Evolutionary conservation across 2,113 vertebrate genomes (phyloP), one percentile per base, ranked within the genome.

Genomic region (Amazona vittata): DNA sequence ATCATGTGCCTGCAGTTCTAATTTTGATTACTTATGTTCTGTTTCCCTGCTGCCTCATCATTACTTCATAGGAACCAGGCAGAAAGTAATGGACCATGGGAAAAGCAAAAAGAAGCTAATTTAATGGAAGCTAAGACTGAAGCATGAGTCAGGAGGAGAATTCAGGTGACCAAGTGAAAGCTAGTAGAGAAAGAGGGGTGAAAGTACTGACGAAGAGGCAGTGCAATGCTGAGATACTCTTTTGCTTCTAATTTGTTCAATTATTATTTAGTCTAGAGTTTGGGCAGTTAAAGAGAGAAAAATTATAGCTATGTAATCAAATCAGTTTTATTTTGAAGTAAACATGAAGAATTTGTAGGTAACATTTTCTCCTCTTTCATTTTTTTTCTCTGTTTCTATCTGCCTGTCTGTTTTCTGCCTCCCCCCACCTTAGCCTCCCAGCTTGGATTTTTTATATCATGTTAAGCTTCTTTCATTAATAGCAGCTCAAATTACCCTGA

Each of bases 1-100:
- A 55, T 65, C 83, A 41, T 49, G 62, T 85, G 43, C 67, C 79
- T 90, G 49, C 60, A 86, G 85, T 88, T 92, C 78, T 94, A 41
- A 88, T 89, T 96, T 78, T 81, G 59, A 70, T 92, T 93, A 80
- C 59, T 93, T 92, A 75, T 96, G 92, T 96, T 83, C 63, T 90
- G 22, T 83, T 77, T 74, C 50, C 26, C 29, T 60, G 37, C 53
- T 89, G 73, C 68, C 68, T 93, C 76, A 67, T 86, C 55, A 65
- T 74, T 83, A 64, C 73, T 94, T 92, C 77, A 39, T 50, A 83
- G 93, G 46, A 93, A 71, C 15, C 37, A 84, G 43, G 43, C 80
- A 79, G 83, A 90, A 94, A 83, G 73, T 94, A 94, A 79, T 92
- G 77, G 80, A 68, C 60, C 86, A 57, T 89, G 62, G n/a, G 88